A percentile compares a stretch with the other conserved stretches of the same genome.
These are phyloP conservation scores for Myrmecophaga tridactyla DNA, from an alignment of 2,113 vertebrate genomes.

Conservation along the genomic window DNA sequence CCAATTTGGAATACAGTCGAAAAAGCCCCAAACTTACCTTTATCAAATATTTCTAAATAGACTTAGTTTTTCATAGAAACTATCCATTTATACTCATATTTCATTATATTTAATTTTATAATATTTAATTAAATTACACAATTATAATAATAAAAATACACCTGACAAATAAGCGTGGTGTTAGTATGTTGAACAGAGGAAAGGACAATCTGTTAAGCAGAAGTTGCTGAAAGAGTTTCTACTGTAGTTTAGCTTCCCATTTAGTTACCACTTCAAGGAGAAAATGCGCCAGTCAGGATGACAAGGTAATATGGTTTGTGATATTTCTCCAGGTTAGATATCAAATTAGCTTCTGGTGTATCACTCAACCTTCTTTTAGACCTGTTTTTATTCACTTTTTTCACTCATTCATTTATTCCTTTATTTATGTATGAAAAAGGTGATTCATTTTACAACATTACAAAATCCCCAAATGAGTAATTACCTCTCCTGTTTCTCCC, in stretches of 20 bases:
- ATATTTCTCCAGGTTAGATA: not conserved
- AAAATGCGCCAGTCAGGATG: too few relatives aligned
- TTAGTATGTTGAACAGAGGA: not conserved
- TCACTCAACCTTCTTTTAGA: fast-evolving
- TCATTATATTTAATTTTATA: not conserved
- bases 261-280: fast-evolving
- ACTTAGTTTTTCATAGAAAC: not conserved
- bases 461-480: not conserved
- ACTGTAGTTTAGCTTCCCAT: fast-evolving
- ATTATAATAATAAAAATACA: too few relatives aligned
- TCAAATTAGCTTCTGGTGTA: fast-evolving
- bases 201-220: fast-evolving
- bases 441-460: not conserved
- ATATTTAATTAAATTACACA: too few relatives aligned
- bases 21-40: not conserved
- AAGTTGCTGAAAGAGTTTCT: too few relatives aligned
- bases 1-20: not conserved
- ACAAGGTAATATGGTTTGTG: not conserved
- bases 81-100: not conserved
- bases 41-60: not conserved
- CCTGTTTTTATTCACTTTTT: not conserved
- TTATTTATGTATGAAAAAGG: not conserved
- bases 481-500: not conserved
- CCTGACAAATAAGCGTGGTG: not conserved
- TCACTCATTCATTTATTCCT: not conserved